These are phyloP conservation scores for Epirrita christyi DNA, from an alignment of 2,888 invertebrate genomes.

Conservation along the genomic window DNA sequence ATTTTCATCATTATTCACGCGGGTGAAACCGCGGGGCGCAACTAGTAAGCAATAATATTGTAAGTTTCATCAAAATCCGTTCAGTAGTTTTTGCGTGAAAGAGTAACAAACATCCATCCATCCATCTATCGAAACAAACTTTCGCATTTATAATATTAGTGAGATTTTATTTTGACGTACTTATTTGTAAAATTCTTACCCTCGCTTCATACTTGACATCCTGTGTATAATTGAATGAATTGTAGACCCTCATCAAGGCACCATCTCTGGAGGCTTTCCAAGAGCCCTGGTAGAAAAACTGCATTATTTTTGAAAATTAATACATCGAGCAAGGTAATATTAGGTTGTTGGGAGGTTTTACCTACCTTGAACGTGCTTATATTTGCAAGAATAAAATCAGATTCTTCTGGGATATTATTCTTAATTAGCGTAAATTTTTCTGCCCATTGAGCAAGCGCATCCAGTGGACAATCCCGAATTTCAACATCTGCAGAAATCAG, in stretches of 20 bases:
- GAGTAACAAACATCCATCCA: no score
- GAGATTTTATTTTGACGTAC: no score
- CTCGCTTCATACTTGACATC: constrained; percentile 54
- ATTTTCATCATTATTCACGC: no score
- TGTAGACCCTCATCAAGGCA: constrained; percentile 45
- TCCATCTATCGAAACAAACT: no score
- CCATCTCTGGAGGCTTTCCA: constrained; percentile 12
- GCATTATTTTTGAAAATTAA: not conserved
- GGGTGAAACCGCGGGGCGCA: no score
- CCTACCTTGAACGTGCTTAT: constrained; percentile 6
- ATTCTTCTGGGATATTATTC: not conserved
- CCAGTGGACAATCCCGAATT: not conserved
- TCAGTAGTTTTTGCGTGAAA: no score
- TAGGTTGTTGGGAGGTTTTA: no score
- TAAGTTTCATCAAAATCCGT: no score
- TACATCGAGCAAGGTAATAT: no score
- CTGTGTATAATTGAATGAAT: constrained; percentile 51
- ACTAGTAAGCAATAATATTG: no score
- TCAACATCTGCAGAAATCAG: not conserved
- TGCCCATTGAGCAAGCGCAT: not conserved
- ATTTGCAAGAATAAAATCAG: constrained; percentile 1
- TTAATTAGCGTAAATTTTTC: not conserved
- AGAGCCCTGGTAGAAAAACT: constrained; percentile 3
- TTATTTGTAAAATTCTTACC: constrained; percentile 34
- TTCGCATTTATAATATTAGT: no score